Conservation (phyloP, 2,113 vertebrate genomes). For the Rutilus rutilus region DNA sequence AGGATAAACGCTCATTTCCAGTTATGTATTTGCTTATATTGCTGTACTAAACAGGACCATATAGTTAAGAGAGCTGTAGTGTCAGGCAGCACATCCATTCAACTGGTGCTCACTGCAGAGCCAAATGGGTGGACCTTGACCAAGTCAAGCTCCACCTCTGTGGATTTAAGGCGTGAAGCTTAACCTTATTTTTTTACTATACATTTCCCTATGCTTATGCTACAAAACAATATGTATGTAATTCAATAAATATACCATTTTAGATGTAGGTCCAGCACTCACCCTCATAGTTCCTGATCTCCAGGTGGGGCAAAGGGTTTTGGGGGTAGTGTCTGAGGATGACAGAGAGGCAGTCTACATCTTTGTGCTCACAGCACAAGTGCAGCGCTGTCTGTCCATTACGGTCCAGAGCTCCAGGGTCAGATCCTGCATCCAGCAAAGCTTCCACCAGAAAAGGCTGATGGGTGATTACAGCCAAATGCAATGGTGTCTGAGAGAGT, state of each 20-base stretch:
- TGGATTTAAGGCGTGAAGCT: too few relatives aligned
- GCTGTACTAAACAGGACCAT: neutral
- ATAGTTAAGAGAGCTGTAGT: neutral
- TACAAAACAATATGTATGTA: neutral
- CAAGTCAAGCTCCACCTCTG: too few relatives aligned
- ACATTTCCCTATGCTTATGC: neutral
- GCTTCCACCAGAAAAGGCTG: conserved; percentile 74
- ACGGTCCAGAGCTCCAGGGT: conserved; percentile 82
- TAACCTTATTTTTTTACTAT: too few relatives aligned
- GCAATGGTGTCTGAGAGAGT: conserved; percentile 82
- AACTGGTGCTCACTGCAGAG: too few relatives aligned
- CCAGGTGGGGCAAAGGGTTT: conserved; percentile 67
- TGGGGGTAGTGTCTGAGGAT: conserved; percentile 67
- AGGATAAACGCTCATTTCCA: neutral
- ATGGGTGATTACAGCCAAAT: conserved; percentile 87
- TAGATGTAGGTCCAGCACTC: conserved; percentile 36
- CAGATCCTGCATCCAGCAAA: conserved; percentile 77
- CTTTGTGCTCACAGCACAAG: conserved; percentile 84
- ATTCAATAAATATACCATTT: neutral
- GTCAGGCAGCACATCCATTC: neutral
- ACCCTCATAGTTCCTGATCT: conserved; percentile 87
- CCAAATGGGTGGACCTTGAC: too few relatives aligned
- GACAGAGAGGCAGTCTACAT: conserved; percentile 72
- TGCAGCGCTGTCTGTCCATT: conserved; percentile 84
- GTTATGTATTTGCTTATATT: neutral